Evolutionary conservation across 2,888 invertebrate genomes (phyloP).

Genomic region (Deroplatys truncata): DNA sequence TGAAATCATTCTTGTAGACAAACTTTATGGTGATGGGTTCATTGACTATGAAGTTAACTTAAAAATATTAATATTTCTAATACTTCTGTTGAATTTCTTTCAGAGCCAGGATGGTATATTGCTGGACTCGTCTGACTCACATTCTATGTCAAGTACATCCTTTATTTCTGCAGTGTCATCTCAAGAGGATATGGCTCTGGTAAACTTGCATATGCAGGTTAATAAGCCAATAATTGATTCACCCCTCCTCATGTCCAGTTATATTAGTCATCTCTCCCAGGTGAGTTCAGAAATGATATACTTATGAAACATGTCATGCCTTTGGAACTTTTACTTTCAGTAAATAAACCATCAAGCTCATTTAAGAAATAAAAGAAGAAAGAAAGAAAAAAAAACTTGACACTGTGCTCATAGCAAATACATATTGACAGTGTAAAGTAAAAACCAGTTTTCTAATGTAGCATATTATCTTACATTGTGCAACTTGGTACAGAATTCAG

Average conservation of each 20-base stretch:
- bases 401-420: too few relatives aligned
- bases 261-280: slow-evolving; percentile 87
- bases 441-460: too few relatives aligned
- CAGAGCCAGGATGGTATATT: slow-evolving; percentile 36
- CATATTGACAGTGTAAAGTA: too few relatives aligned
- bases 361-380: too few relatives aligned
- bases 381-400: too few relatives aligned
- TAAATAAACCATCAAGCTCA: too few relatives aligned
- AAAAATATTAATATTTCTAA: too few relatives aligned
- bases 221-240: slow-evolving; percentile 90
- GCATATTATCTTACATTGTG: too few relatives aligned
- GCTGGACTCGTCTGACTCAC: slow-evolving; percentile 64
- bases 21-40: background rate
- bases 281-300: slow-evolving; percentile 41
- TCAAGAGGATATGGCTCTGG: slow-evolving; percentile 86
- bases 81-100: background rate
- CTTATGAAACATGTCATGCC: background rate
- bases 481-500: too few relatives aligned
- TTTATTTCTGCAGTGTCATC: slow-evolving; percentile 89
- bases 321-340: too few relatives aligned
- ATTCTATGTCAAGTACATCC: slow-evolving; percentile 77
- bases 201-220: slow-evolving; percentile 92
- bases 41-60: background rate
- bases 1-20: too few relatives aligned
- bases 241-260: slow-evolving; percentile 90